Conservation (phyloP, 2,113 vertebrate genomes). For the Burhinus bistriatus region DNA sequence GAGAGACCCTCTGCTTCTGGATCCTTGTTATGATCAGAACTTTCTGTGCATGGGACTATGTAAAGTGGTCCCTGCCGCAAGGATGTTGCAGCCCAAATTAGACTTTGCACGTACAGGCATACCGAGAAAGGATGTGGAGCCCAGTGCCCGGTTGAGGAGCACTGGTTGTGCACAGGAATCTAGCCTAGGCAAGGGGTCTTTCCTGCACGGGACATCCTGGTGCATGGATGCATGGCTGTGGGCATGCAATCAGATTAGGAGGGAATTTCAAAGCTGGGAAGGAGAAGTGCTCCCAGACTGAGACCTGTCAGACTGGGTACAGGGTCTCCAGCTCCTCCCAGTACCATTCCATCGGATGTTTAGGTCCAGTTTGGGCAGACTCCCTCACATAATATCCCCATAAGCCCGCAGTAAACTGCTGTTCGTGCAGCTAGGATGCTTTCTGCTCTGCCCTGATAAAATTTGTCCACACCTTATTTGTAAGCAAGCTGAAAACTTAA, state of each 20-base stretch:
- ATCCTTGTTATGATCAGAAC: neutral
- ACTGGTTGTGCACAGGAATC: neutral
- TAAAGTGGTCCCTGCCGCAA: neutral
- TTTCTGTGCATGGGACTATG: neutral
- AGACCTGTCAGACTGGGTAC: neutral
- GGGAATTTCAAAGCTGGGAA: neutral
- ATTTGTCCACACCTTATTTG: neutral
- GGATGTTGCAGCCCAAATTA: neutral
- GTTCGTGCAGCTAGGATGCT: neutral
- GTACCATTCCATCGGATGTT: neutral
- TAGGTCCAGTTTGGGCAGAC: neutral
- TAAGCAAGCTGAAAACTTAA: neutral
- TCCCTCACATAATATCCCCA: rapidly evolving
- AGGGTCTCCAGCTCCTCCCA: neutral
- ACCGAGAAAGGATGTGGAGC: neutral
- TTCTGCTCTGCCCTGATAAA: conserved; percentile 16
- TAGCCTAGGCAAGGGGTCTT: neutral
- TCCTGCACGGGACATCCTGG: neutral
- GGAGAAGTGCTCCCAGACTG: neutral
- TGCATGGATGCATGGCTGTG: neutral
- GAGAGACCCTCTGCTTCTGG: neutral
- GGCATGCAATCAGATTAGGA: rapidly evolving
- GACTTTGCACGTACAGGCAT: neutral
- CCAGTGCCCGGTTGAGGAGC: neutral
- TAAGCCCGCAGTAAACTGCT: rapidly evolving